Conservation (phyloP, 37 sponge, comb jelly and placozoan species). For the Ephydatia muelleri region DNA sequence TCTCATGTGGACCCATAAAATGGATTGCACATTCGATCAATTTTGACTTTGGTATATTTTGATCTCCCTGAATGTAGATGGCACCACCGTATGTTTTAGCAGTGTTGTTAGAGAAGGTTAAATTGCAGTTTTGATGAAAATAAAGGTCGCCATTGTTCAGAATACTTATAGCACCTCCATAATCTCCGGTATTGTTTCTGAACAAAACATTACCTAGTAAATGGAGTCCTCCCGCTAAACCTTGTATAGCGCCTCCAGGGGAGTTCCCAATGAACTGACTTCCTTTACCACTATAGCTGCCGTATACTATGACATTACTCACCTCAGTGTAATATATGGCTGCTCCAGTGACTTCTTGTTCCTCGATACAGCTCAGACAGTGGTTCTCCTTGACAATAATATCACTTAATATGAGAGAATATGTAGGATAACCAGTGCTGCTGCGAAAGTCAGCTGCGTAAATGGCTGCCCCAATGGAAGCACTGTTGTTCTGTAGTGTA, state of each 20-base stretch:
- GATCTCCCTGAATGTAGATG: conserved; percentile 29
- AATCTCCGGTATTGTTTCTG: conserved; percentile 8
- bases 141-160: conserved; percentile 19
- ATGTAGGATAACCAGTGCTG: no score
- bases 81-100: conserved; percentile 28
- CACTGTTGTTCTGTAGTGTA: no score
- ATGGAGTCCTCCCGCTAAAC: neutral
- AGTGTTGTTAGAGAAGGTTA: neutral
- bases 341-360: no score
- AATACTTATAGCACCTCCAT: conserved; percentile 31
- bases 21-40: neutral
- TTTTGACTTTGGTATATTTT: conserved; percentile 3
- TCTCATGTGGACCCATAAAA: neutral
- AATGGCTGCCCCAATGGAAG: no score
- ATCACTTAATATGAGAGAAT: no score
- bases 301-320: no score
- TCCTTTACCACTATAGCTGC: neutral
- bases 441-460: no score
- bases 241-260: conserved; percentile 12
- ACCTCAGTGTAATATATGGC: no score
- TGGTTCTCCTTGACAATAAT: no score
- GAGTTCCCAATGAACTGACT: conserved; percentile 18
- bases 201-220: conserved; percentile 26
- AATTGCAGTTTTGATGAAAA: neutral
- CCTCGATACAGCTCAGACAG: no score